These are phyloP conservation scores for Galaxea fascicularis DNA, from an alignment of 92 coral and sea anemone species.

Conservation along the genomic window DNA sequence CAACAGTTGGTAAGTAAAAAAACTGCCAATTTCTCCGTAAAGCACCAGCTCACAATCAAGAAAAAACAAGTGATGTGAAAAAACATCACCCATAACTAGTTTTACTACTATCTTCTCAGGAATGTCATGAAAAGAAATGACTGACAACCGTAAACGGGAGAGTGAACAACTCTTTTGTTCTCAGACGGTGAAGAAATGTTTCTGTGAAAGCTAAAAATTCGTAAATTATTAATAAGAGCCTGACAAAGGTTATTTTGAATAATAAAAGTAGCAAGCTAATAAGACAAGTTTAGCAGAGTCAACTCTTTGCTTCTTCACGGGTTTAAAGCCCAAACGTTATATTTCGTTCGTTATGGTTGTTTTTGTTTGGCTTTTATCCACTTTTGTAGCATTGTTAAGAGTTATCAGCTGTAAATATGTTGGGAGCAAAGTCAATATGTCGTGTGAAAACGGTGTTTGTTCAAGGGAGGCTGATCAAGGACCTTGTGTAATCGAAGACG, in stretches of 20 bases:
- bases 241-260: not conserved
- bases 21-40: no score
- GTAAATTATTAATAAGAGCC: constrained; percentile 14
- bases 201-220: not conserved
- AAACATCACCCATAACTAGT: no score
- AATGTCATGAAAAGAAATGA: not conserved
- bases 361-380: not conserved
- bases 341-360: not conserved
- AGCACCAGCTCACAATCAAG: no score
- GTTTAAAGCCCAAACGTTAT: not conserved
- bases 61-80: no score
- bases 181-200: not conserved
- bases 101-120: not conserved
- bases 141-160: not conserved
- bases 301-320: not conserved
- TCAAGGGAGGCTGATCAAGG: constrained; percentile 76
- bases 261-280: not conserved
- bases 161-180: not conserved
- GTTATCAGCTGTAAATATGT: constrained; percentile 20
- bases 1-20: no score
- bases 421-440: constrained; percentile 53
- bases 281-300: not conserved
- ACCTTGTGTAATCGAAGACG: constrained; percentile 76
- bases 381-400: constrained; percentile 5
- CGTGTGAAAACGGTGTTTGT: constrained; percentile 90